Evolutionary conservation across 2,113 vertebrate genomes (phyloP), one percentile per base, ranked within the genome.

Genomic region (Tychaedon coryphoeus): DNA sequence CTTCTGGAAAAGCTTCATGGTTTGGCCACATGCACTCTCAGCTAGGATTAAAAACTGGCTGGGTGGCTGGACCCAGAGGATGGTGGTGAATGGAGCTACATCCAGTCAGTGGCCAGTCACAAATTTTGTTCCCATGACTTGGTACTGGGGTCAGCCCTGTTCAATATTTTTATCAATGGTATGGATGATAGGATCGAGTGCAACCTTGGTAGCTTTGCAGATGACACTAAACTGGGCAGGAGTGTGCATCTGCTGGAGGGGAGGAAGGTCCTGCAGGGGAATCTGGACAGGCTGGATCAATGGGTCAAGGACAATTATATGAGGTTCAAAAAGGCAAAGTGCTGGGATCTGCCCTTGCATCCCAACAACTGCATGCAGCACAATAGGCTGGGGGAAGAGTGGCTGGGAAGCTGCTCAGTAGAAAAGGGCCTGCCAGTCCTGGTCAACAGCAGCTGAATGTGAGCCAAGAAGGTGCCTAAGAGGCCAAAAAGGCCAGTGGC

Each of bases 341-440:
- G 9, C 47, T 0, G 0, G 25, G 26, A 70, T 34, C 78, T 48
- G 22, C 20, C 31, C n/a, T 45, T 72, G 17, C 0, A 0, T 34
- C 53, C 13, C 10, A 78, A 28, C 9, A 31, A 14, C 29, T 0
- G 0, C 20, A 34, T 34, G 45, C 14, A 66, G 40, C 28, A 18
- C n/a, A 34, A 42, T 25, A 54, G 31, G n/a, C 25, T 20, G 19
- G 38, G 7, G 9, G 8, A 54, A 34, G 17, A 54, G 25, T 33
- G 40, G 5, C 19, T 54, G 53, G n/a, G 29, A 66, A 73, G 14
- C 2, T 20, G 14, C 9, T n/a, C 20, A 13, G 6, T 1, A 5
- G 45, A 28, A 73, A 60, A 60, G 31, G 14, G 53, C 15, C 26
- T 61, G 12, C 10, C 2, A 16, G 3, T 42, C 8, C 53, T 19